A percentile compares a stretch with the other conserved stretches of the same genome.
Conservation (phyloP, 2,888 invertebrate species). For the Leuctra nigra region DNA sequence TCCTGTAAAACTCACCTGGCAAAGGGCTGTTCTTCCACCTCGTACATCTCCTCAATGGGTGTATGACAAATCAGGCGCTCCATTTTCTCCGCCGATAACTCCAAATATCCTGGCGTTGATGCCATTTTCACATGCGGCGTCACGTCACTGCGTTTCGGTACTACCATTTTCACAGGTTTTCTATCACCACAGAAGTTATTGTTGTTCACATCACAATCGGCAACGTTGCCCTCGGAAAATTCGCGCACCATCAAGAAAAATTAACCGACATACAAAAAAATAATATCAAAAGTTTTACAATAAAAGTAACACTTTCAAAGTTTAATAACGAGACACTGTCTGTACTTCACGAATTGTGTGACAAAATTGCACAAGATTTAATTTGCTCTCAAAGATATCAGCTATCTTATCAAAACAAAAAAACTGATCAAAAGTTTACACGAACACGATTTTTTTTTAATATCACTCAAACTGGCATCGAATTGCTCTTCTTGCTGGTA, state of each 20-base stretch:
- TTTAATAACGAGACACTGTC: too few relatives aligned
- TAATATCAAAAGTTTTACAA: too few relatives aligned
- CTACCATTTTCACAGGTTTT: neutral
- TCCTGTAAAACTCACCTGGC: conserved; percentile 39
- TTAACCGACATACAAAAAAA: neutral
- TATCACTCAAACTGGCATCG: too few relatives aligned
- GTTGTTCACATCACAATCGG: neutral
- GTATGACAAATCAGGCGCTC: conserved; percentile 33
- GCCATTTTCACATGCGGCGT: conserved; percentile 14
- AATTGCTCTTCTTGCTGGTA: too few relatives aligned
- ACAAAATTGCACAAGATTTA: too few relatives aligned
- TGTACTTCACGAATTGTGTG: too few relatives aligned
- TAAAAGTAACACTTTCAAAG: too few relatives aligned
- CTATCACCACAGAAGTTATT: neutral
- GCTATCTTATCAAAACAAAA: too few relatives aligned
- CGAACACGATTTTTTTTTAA: too few relatives aligned
- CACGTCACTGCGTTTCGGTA: neutral
- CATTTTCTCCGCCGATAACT: conserved; percentile 32
- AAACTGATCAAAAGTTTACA: too few relatives aligned
- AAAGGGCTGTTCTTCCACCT: conserved; percentile 38
- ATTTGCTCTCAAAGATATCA: too few relatives aligned
- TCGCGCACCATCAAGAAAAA: neutral
- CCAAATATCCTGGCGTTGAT: conserved; percentile 33
- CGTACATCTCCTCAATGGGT: conserved; percentile 36
- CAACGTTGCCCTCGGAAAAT: neutral